Percentiles rank a stretch among this genome's conserved stretches.
These are phyloP conservation scores for Zaprionus ghesquierei DNA, from an alignment of 1,140 invertebrate species.

Conservation along the genomic window DNA sequence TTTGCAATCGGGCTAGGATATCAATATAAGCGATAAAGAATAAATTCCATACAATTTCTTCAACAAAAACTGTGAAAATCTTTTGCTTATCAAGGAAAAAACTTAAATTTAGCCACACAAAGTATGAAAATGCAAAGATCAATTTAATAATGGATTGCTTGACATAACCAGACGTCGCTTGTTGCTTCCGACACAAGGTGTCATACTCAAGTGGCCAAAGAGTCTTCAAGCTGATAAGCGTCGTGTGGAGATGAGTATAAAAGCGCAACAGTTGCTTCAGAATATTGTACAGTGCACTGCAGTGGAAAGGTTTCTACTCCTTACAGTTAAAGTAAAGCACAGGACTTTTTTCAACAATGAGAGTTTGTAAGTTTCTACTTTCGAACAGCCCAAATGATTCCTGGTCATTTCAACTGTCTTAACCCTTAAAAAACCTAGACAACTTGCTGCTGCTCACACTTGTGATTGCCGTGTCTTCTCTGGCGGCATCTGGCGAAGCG, in stretches of 20 bases:
- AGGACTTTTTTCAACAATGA: conserved; percentile 36
- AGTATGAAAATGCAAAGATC: background rate
- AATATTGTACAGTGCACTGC: conserved; percentile 6
- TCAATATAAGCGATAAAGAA: conserved; percentile 54
- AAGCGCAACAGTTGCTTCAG: background rate
- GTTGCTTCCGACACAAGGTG: conserved; percentile 18
- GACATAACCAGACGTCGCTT: background rate
- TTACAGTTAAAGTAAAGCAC: conserved; percentile 16
- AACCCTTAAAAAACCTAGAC: conserved; percentile 25
- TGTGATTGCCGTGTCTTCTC: conserved; percentile 35
- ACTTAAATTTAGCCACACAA: no score
- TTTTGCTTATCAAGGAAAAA: background rate
- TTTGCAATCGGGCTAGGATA: conserved; percentile 64
- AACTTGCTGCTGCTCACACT: conserved; percentile 50
- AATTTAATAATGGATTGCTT: conserved; percentile 36
- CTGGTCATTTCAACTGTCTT: background rate
- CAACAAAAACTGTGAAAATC: conserved; percentile 20
- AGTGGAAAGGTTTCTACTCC: conserved; percentile 28
- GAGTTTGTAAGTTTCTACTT: conserved; percentile 32
- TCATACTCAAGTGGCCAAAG: conserved; percentile 25
- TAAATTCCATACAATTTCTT: conserved; percentile 68
- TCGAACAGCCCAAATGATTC: background rate
- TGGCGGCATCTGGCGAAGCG: conserved; percentile 18
- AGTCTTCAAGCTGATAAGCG: conserved; percentile 16
- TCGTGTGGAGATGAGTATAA: conserved; percentile 10